phyloP scores from a whole-genome alignment of 2,888 invertebrate species.

The Spisula subtruncata region DNA sequence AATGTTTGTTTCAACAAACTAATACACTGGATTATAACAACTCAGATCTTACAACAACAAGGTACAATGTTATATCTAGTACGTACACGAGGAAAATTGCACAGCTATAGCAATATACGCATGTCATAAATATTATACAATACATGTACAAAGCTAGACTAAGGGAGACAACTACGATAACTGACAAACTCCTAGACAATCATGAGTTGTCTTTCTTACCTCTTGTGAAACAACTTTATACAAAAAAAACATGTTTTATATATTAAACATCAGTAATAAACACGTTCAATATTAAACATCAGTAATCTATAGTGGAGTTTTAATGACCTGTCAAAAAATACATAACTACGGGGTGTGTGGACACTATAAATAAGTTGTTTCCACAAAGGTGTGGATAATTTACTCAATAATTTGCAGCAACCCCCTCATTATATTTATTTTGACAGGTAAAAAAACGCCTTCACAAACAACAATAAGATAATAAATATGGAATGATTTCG shows the following conservation, averaged over 20 bases:
- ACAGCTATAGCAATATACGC: background rate
- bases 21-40: background rate
- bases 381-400: too few relatives aligned
- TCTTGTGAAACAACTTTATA: background rate
- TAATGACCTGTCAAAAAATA: too few relatives aligned
- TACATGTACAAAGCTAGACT: background rate
- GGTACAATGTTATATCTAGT: background rate
- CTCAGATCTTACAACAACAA: background rate
- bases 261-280: too few relatives aligned
- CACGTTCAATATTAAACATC: background rate
- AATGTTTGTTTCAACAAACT: too few relatives aligned
- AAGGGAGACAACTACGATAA: constrained; percentile 4
- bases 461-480: background rate
- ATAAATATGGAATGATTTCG: constrained; percentile 31
- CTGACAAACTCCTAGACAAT: background rate
- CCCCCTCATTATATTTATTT: too few relatives aligned
- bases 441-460: too few relatives aligned
- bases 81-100: background rate
- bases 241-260: background rate
- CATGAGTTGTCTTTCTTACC: constrained; percentile 8
- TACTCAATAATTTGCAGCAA: too few relatives aligned
- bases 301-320: too few relatives aligned
- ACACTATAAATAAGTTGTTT: too few relatives aligned
- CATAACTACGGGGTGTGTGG: too few relatives aligned
- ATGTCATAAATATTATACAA: background rate